These are phyloP conservation scores for Plodia interpunctella DNA, from an alignment of 1,140 invertebrate genomes.

Conservation along the genomic window DNA sequence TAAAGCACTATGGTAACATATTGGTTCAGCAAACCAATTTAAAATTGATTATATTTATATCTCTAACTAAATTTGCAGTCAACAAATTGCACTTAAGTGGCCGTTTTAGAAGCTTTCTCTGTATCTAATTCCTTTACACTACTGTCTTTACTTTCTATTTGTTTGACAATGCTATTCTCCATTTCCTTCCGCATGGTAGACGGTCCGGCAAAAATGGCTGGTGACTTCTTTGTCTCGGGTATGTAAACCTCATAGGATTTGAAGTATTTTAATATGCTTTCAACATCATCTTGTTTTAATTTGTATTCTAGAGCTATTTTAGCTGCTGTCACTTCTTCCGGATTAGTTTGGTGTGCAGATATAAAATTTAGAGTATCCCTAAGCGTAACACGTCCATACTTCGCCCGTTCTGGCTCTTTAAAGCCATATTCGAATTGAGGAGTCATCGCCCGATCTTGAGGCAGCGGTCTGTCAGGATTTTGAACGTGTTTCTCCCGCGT, in stretches of 20 bases:
- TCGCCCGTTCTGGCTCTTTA: slow-evolving; percentile 75
- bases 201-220: slow-evolving; percentile 59
- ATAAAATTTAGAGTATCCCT: slow-evolving; percentile 79
- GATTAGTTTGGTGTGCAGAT: slow-evolving; percentile 78
- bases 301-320: slow-evolving; percentile 83
- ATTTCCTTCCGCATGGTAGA: slow-evolving; percentile 40
- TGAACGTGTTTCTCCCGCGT: slow-evolving; percentile 34
- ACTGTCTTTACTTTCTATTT: slow-evolving; percentile 31
- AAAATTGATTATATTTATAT: too few relatives aligned
- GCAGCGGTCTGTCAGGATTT: slow-evolving; percentile 39
- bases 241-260: slow-evolving; percentile 64
- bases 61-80: neutral
- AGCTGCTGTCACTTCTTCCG: slow-evolving; percentile 73
- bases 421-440: slow-evolving; percentile 75
- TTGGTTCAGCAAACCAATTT: too few relatives aligned
- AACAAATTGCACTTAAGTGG: neutral
- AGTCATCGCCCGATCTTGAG: slow-evolving; percentile 38
- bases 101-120: slow-evolving; percentile 20
- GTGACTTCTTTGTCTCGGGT: slow-evolving; percentile 46
- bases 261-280: slow-evolving; percentile 60
- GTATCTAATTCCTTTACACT: slow-evolving; percentile 13
- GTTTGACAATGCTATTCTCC: slow-evolving; percentile 29
- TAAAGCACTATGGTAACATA: too few relatives aligned
- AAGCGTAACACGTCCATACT: slow-evolving; percentile 76
- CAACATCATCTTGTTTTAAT: slow-evolving; percentile 78